Conservation (phyloP, 2,888 invertebrate species). For the Carterocephalus palaemon region DNA sequence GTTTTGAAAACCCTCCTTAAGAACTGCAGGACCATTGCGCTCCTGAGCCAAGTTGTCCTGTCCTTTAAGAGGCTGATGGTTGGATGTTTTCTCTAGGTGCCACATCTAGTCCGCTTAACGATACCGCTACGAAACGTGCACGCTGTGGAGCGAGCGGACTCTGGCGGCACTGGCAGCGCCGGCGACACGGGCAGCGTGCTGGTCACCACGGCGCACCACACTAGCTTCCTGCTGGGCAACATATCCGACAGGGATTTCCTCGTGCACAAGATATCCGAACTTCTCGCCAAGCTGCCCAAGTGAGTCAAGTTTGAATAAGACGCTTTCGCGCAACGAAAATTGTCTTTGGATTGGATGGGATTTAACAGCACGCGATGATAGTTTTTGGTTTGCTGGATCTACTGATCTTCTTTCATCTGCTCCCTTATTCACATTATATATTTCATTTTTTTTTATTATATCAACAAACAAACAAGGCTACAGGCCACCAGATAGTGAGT, state of each 20-base stretch:
- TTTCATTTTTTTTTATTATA: too few species aligned
- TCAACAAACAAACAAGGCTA: too few species aligned
- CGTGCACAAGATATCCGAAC: slow-evolving; percentile 92
- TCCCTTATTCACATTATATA: too few species aligned
- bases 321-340: too few species aligned
- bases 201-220: slow-evolving; percentile 88
- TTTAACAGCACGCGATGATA: neutral
- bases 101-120: slow-evolving; percentile 89
- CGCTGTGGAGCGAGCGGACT: slow-evolving; percentile 87
- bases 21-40: too few species aligned
- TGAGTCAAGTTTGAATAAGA: slow-evolving; percentile 51
- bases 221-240: slow-evolving; percentile 92
- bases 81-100: slow-evolving; percentile 77
- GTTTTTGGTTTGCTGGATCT: too few species aligned
- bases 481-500: too few species aligned
- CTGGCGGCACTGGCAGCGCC: slow-evolving; percentile 81
- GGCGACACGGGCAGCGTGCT: slow-evolving; percentile 83
- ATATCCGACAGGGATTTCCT: slow-evolving; percentile 93
- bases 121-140: slow-evolving; percentile 92
- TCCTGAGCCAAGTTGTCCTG: neutral
- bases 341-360: too few species aligned
- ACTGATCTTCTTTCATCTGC: too few species aligned
- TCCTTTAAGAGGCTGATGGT: neutral
- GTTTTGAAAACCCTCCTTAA: too few species aligned
- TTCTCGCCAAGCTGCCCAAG: slow-evolving; percentile 84